Percentiles rank a stretch among this genome's conserved stretches.
Evolutionary conservation across 2,113 vertebrate genomes (phyloP).

Genomic region (Otocyon megalotis): DNA sequence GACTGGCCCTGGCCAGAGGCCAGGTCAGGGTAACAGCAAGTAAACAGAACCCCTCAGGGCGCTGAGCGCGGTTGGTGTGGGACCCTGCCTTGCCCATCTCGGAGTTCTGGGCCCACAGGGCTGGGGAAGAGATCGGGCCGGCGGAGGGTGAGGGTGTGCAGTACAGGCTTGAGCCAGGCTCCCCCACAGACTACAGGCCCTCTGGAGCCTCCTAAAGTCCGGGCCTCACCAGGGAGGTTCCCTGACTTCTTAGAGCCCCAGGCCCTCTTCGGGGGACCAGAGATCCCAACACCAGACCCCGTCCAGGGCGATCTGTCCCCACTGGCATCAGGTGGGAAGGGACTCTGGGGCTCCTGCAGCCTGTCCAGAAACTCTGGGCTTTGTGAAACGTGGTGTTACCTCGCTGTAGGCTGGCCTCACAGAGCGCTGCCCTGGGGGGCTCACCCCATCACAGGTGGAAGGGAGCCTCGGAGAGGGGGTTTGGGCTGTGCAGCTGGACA

Average conservation of each 20-base stretch:
- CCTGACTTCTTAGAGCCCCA: background rate
- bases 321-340: background rate
- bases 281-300: background rate
- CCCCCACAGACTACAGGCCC: background rate
- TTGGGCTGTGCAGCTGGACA: background rate
- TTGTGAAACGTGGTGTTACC: background rate
- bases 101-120: background rate
- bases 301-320: background rate
- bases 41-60: background rate
- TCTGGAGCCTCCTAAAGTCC: background rate
- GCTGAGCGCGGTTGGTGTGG: no score
- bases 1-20: background rate
- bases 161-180: background rate
- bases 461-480: background rate
- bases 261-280: background rate
- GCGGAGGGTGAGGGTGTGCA: background rate
- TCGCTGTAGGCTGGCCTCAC: background rate
- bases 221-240: background rate
- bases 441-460: no score
- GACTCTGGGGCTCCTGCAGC: background rate
- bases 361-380: background rate
- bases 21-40: background rate
- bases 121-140: rapidly evolving
- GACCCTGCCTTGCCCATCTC: background rate
- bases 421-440: rapidly evolving